Evolutionary conservation across 2,888 invertebrate species (phyloP), one percentile per base, ranked within the genome.

Genomic region (Stenoptilia bipunctidactyla): DNA sequence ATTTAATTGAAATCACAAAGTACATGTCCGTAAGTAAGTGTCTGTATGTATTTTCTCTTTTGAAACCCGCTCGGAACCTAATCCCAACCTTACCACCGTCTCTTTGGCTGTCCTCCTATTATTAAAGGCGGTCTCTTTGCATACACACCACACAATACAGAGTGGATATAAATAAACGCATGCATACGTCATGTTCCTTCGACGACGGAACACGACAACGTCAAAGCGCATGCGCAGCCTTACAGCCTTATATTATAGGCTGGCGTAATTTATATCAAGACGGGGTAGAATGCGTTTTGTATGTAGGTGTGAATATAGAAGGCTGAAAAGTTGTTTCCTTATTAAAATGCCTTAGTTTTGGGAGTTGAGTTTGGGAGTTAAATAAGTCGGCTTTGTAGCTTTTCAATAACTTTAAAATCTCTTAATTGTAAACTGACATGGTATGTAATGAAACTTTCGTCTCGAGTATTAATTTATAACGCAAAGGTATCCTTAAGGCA

Each of bases 41-140:
- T n/a, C n/a, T n/a, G n/a, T n/a, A n/a, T n/a, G n/a, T n/a, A n/a
- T n/a, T n/a, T n/a, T n/a, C n/a, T n/a, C n/a, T n/a, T n/a, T n/a
- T n/a, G n/a, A n/a, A n/a, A n/a, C n/a, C n/a, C n/a, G n/a, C n/a
- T n/a, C n/a, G n/a, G n/a, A n/a, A n/a, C n/a, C n/a, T n/a, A n/a
- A n/a, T n/a, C n/a, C n/a, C n/a, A n/a, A n/a, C 20, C 20, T 20
- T 20, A 20, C 20, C 20, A 44, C 20, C 20, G 8, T 20, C 20
- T 20, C 20, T 51, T 47, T 41, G 53, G 47, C 54, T 60, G 62
- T 61, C 58, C 57, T 58, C 60, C 61, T 61, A 62, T 64, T 64
- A 62, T 53, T 61, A 58, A 54, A 53, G 57, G 58, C 61, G 62
- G 61, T 45, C 52, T 61, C 53, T 65, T 59, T 58, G 55, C 55